phyloP scores from a whole-genome alignment of 2,888 invertebrate species.

The Microctonus brassicae region DNA sequence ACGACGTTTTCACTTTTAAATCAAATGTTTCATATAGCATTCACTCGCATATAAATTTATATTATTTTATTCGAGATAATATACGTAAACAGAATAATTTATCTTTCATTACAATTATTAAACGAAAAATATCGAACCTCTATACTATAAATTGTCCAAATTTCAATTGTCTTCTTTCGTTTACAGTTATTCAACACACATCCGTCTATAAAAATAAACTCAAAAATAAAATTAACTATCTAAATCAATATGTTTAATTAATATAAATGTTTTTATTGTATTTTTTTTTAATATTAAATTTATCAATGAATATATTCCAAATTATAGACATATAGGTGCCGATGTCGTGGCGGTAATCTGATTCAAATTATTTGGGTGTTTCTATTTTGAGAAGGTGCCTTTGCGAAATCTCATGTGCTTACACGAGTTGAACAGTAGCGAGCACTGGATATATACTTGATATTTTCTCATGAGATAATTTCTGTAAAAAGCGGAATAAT shows the following conservation, averaged over 20 bases:
- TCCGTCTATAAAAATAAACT: too few species aligned
- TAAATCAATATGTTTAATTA: too few species aligned
- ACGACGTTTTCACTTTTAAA: neutral
- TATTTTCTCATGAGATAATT: neutral
- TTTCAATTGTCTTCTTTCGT: too few species aligned
- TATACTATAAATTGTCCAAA: too few species aligned
- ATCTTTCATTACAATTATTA: neutral
- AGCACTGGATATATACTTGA: constrained; percentile 48
- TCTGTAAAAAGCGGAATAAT: neutral
- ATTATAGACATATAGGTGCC: constrained; percentile 37
- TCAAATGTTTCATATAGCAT: neutral
- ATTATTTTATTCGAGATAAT: neutral
- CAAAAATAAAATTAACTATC: too few species aligned
- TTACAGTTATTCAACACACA: too few species aligned
- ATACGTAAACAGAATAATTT: neutral
- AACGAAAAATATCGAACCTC: too few species aligned
- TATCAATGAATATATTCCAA: neutral
- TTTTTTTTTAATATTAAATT: neutral
- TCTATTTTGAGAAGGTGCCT: constrained; percentile 70
- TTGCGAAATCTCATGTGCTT: constrained; percentile 66
- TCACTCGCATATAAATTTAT: neutral
- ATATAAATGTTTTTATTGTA: neutral
- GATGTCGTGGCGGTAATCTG: constrained; percentile 62
- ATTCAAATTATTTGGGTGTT: constrained; percentile 70
- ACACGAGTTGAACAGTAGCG: constrained; percentile 50